Evolutionary conservation across 2,797 vertebrate species (phyloP).

Genomic region (Dryobates pubescens): DNA sequence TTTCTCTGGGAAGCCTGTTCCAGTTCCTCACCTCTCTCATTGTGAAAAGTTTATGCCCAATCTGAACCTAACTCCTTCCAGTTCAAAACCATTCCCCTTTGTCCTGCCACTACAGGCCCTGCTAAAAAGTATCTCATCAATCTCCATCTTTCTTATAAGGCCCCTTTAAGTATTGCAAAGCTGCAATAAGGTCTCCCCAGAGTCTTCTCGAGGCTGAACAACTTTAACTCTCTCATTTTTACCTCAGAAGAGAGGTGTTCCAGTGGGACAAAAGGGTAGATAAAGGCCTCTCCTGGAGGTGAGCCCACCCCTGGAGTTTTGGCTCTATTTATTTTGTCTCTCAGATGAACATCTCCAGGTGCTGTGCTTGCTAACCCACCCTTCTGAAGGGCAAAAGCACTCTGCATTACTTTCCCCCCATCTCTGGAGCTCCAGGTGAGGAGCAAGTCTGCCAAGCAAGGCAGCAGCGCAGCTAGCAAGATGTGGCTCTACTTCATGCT

Average conservation of each 20-base stretch:
- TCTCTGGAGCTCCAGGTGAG: not conserved
- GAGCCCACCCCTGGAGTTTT: not conserved
- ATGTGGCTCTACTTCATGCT: not conserved
- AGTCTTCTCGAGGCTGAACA: not conserved
- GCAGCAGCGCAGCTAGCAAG: not conserved
- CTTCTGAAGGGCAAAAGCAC: not conserved
- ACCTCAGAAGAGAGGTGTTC: not conserved
- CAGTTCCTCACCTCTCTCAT: not conserved
- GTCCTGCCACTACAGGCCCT: not conserved
- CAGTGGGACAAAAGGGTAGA: rapidly evolving
- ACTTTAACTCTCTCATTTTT: not conserved
- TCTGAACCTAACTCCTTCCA: not conserved
- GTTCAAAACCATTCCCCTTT: not conserved
- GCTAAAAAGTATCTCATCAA: not conserved
- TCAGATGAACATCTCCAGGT: not conserved
- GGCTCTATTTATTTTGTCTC: not conserved
- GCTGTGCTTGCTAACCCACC: not conserved
- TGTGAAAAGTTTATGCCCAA: not conserved
- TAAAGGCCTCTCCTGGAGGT: not conserved
- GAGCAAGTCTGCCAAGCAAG: not conserved
- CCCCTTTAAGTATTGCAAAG: not conserved
- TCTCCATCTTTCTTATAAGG: not conserved
- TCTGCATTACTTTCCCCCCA: rapidly evolving
- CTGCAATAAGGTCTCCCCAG: rapidly evolving
- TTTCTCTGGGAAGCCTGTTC: not conserved